Conservation (phyloP, 2,797 vertebrate genomes). For the Enteromius afrohamiltoni region DNA sequence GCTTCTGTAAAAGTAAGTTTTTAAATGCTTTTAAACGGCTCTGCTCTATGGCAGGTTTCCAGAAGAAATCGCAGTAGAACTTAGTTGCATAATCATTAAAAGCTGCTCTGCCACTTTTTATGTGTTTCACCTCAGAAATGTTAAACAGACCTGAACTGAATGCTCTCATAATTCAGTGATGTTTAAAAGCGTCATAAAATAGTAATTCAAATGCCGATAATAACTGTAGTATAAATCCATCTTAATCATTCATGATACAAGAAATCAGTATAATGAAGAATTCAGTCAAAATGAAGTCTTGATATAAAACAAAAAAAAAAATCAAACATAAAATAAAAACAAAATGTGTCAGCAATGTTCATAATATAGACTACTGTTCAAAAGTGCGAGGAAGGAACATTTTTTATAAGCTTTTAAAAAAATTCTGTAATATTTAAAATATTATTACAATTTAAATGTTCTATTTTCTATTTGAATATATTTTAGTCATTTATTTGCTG, state of each 20-base stretch:
- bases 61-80: conserved; percentile 13
- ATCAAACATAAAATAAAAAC: neutral
- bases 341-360: neutral
- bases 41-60: conserved; percentile 21
- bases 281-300: conserved; percentile 9
- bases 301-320: neutral
- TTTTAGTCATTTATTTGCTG: neutral
- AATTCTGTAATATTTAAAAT: neutral
- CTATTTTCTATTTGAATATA: neutral
- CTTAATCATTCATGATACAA: neutral
- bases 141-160: conserved; percentile 27
- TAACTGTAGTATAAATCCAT: neutral
- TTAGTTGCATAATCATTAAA: conserved; percentile 24
- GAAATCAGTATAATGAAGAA: conserved; percentile 7
- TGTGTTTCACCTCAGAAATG: conserved; percentile 36
- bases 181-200: conserved; percentile 32
- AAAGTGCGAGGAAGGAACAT: neutral
- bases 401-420: neutral
- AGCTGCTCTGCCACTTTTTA: conserved; percentile 28
- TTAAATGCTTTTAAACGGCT: conserved; percentile 36
- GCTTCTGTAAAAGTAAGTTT: neutral
- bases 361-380: neutral
- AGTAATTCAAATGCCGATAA: conserved; percentile 14
- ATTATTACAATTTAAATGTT: neutral
- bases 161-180: conserved; percentile 33